A percentile compares a stretch with the other conserved stretches of the same genome.
These are phyloP conservation scores for Choristoneura rosaceana DNA, from an alignment of 2,888 invertebrate species.

Conservation along the genomic window DNA sequence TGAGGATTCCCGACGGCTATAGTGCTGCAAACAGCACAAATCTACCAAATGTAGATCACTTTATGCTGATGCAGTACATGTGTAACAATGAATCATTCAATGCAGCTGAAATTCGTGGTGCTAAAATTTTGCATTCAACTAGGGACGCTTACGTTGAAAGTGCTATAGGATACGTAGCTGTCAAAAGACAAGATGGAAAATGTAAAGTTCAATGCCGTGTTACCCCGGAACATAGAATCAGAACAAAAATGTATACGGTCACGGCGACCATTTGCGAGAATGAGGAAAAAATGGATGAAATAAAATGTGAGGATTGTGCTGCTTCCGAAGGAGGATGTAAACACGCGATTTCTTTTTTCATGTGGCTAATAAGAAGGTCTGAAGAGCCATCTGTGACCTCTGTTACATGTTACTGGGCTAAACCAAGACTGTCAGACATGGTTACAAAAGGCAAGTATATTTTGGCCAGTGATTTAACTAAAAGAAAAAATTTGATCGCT, in stretches of 20 bases:
- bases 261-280: constrained; percentile 31
- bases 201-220: background rate
- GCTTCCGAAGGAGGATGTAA: constrained; percentile 43
- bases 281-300: constrained; percentile 30
- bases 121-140: background rate
- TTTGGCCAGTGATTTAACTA: background rate
- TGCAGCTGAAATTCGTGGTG: background rate
- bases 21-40: no score
- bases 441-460: constrained; percentile 24
- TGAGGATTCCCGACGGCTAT: no score
- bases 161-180: background rate
- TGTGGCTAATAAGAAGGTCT: background rate
- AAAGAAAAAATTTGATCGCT: background rate
- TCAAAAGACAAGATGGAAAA: background rate
- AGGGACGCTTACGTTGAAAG: background rate
- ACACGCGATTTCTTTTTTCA: constrained; percentile 44
- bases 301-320: constrained; percentile 46
- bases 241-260: constrained; percentile 10
- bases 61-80: no score
- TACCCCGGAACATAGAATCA: background rate
- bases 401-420: no score
- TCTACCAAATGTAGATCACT: no score
- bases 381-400: no score
- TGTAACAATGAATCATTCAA: background rate
- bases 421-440: no score